Conservation (phyloP, 2,113 vertebrate species). For the Telmatochromis brachygnathus region DNA sequence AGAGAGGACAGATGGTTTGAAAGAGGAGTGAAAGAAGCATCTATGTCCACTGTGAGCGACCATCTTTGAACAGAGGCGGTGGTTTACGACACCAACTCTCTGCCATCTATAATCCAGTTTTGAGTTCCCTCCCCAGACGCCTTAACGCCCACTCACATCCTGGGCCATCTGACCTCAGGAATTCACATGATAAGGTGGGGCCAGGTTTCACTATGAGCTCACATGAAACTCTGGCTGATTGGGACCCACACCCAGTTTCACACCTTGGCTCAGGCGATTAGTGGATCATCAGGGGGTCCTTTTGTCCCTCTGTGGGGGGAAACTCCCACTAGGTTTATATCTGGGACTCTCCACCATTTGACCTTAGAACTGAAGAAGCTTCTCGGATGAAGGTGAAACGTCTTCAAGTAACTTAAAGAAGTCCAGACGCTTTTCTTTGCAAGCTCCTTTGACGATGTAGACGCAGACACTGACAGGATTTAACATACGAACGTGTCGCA, state of each 20-base stretch:
- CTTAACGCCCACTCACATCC: background rate
- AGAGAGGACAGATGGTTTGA: no score
- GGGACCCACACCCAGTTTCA: rapidly evolving
- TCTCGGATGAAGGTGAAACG: background rate
- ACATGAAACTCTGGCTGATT: rapidly evolving
- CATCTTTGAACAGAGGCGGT: background rate
- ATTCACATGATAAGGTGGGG: rapidly evolving
- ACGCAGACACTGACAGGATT: background rate
- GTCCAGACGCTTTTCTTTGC: background rate
- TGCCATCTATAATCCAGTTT: background rate
- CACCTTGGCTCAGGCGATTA: rapidly evolving
- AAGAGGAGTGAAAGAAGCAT: background rate
- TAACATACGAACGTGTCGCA: background rate
- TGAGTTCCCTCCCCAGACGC: rapidly evolving
- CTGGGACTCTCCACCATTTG: background rate
- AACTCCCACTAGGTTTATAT: rapidly evolving
- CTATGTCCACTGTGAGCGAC: background rate
- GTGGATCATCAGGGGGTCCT: background rate
- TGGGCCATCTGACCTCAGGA: background rate
- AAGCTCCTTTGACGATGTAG: background rate
- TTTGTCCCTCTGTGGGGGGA: background rate
- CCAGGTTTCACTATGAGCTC: rapidly evolving
- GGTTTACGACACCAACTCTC: rapidly evolving
- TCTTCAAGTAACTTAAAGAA: background rate
- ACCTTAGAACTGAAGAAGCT: background rate